A percentile compares a stretch with the other conserved stretches of the same genome.
phyloP scores from a whole-genome alignment of 2,888 invertebrate species.

The Aspidiotus rigidus region DNA sequence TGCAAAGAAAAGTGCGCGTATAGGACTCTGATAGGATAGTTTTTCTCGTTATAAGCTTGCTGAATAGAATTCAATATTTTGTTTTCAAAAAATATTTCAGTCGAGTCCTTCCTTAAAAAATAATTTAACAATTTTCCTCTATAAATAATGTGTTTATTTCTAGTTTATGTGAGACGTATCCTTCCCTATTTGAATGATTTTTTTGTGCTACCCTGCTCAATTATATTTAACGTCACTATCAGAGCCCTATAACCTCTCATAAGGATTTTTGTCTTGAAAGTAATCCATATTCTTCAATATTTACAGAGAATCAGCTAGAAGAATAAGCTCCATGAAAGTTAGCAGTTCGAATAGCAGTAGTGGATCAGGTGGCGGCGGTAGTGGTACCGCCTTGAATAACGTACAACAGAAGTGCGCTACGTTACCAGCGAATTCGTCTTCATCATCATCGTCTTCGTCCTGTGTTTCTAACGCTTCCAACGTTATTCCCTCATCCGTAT shows the following conservation, averaged over 20 bases:
- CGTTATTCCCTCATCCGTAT: constrained; percentile 9
- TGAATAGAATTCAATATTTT: background rate
- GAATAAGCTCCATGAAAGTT: constrained; percentile 57
- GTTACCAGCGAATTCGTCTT: constrained; percentile 49
- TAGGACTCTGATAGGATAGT: background rate
- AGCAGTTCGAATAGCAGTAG: constrained; percentile 43
- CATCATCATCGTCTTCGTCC: constrained; percentile 22
- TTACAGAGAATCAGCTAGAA: constrained; percentile 63
- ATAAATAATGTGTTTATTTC: no score
- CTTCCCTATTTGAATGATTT: no score
- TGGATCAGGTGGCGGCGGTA: background rate
- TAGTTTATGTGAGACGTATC: no score
- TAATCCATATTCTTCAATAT: background rate
- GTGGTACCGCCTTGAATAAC: constrained; percentile 44
- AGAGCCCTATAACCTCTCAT: background rate
- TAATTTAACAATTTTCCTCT: background rate
- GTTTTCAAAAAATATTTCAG: background rate
- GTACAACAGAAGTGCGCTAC: constrained; percentile 73
- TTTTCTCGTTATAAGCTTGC: background rate
- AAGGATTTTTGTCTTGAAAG: background rate
- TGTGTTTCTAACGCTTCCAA: constrained; percentile 15
- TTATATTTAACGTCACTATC: no score
- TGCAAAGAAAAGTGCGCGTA: background rate
- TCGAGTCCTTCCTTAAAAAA: background rate
- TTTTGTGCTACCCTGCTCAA: no score